Evolutionary conservation across 1,140 invertebrate genomes (phyloP).

Genomic region (Leptopilina boulardi): DNA sequence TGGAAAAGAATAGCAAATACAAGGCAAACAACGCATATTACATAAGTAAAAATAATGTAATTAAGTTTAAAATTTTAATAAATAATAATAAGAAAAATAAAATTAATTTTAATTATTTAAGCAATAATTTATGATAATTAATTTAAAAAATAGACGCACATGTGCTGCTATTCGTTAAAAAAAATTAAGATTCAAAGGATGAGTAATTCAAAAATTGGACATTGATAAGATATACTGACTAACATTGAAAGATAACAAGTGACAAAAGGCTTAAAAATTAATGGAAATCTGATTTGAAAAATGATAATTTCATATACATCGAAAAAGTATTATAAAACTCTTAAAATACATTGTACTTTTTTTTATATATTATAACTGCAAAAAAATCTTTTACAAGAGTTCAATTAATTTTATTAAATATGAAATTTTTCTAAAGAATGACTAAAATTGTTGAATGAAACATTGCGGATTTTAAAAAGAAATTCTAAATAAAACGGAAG

Average conservation of each 20-base stretch:
- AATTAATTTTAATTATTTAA: not conserved
- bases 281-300: not conserved
- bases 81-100: not conserved
- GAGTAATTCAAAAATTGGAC: not conserved
- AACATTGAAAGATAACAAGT: not conserved
- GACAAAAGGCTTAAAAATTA: not conserved
- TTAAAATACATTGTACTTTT: no score
- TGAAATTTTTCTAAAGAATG: no score
- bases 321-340: no score
- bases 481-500: not conserved
- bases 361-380: no score
- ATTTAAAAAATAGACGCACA: not conserved
- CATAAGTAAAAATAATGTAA: slow-evolving; percentile 8
- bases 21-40: slow-evolving; percentile 17
- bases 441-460: no score
- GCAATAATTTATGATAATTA: not conserved
- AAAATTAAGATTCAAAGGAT: slow-evolving; percentile 12
- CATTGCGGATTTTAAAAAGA: not conserved
- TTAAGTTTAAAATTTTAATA: not conserved
- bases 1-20: not conserved
- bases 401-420: no score
- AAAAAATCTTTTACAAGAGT: no score
- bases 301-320: no score
- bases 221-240: slow-evolving; percentile 2
- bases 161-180: not conserved